Base-by-base conservation (phyloP, 1,140 invertebrate species). In the Galleria mellonella region DNA sequence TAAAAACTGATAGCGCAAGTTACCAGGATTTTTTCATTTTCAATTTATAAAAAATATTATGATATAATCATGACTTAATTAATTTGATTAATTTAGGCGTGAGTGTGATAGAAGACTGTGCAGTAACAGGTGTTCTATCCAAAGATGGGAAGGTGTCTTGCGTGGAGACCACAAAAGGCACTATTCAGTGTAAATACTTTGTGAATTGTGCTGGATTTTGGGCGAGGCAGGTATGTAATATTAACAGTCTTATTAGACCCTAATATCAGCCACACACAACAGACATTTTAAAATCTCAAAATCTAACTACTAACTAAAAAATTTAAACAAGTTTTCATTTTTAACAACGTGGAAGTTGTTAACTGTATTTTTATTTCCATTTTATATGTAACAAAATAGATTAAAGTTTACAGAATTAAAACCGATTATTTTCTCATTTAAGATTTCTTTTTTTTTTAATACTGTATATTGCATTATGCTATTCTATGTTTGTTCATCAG, bases 191-290 rank as follows among this genome's bases (percentile, higher is more conserved):
- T 85, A 90, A 97, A 67, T 94, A 92, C 78, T 97, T 98, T 87
- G 93, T 98, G 5, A 98, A 98, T 86, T 96, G 95, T 85, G 92
- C 93, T 47, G 96, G 95, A 49, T 93, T 94, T 81, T 94, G 92
- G 92, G 92, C 92, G 6, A 77, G 88, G 48, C 87, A 88, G 66
- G 78, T 75, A 63, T n/a, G n/a, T n/a, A n/a, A n/a, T 3, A 23
- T 23, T 23, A 23, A 43, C 5, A 23, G 12, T 48, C 17, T 32
- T 32, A 1, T 27, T 43, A n/a, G n/a, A n/a, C n/a, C n/a, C n/a
- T n/a, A n/a, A n/a, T 37, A 15, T n/a, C 6, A 37, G 35, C 11
- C 15, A 5, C 15, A 37, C 6, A 6, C 0, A 29, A 0, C 6
- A 29, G 28, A 29, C 28, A 29, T 29, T 8, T 9, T 8, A 29